Evolutionary conservation across 2,888 invertebrate genomes (phyloP).

Genomic region (Lithosia quadra): DNA sequence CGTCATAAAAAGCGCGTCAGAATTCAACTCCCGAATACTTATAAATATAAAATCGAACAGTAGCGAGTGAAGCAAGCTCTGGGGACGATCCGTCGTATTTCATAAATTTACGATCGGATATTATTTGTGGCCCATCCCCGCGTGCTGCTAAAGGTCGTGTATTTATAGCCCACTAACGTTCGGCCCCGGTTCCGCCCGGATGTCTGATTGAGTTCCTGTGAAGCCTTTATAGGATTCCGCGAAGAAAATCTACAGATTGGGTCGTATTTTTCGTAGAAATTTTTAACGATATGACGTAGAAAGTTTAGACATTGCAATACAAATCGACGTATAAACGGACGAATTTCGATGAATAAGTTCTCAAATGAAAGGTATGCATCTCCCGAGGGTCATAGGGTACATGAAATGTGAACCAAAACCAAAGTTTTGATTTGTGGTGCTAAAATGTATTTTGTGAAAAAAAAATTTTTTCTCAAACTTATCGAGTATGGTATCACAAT

Average conservation of each 20-base stretch:
- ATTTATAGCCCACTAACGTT: conserved; percentile 15
- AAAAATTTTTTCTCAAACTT: too few species aligned
- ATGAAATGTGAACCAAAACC: too few species aligned
- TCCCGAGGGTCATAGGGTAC: too few species aligned
- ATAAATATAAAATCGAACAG: conserved; percentile 31
- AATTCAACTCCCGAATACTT: conserved; percentile 25
- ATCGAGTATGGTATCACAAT: too few species aligned
- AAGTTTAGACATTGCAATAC: too few species aligned
- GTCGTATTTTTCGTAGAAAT: background rate
- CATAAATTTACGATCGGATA: conserved; percentile 47
- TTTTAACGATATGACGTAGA: background rate
- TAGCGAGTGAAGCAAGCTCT: conserved; percentile 14
- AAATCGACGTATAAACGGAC: too few species aligned
- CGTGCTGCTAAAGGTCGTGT: conserved; percentile 14
- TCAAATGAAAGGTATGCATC: too few species aligned
- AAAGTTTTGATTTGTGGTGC: too few species aligned
- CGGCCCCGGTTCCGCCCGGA: conserved; percentile 11
- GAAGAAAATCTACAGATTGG: background rate
- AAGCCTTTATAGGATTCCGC: background rate
- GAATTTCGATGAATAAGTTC: too few species aligned
- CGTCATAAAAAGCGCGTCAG: conserved; percentile 9
- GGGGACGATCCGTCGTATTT: conserved; percentile 35
- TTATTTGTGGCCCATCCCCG: conserved; percentile 30
- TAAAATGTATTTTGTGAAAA: too few species aligned
- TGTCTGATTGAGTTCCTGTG: conserved; percentile 22